A percentile compares a stretch with the other conserved stretches of the same genome.
Evolutionary conservation across 2,888 invertebrate genomes (phyloP).

Genomic region (Geotrupes spiniger): DNA sequence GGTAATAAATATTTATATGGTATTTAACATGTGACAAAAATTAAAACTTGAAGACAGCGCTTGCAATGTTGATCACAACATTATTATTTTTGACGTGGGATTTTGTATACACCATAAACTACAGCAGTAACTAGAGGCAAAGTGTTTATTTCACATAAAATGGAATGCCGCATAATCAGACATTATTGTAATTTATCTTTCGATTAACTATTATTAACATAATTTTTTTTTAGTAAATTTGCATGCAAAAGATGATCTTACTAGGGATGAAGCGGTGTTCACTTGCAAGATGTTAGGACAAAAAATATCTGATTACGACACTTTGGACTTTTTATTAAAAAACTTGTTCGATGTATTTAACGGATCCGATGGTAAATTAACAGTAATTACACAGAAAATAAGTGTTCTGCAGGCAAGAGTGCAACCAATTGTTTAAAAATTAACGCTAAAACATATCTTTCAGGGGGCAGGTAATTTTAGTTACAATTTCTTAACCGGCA

Average conservation of each 20-base stretch:
- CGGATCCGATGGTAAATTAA: constrained; percentile 88
- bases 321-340: constrained; percentile 66
- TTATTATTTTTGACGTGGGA: too few species aligned
- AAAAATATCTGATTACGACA: constrained; percentile 66
- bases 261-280: constrained; percentile 69
- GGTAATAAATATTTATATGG: too few species aligned
- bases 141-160: too few species aligned
- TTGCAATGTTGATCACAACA: constrained; percentile 9
- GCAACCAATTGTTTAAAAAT: background rate
- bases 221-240: constrained; percentile 62
- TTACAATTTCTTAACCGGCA: constrained; percentile 63
- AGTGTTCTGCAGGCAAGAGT: constrained; percentile 70
- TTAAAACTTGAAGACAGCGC: too few species aligned
- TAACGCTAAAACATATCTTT: constrained; percentile 24
- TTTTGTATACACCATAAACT: too few species aligned
- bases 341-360: constrained; percentile 77
- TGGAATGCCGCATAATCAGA: too few species aligned
- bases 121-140: too few species aligned
- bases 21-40: too few species aligned
- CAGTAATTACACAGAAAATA: constrained; percentile 83
- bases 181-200: constrained; percentile 13
- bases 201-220: background rate
- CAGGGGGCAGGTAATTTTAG: constrained; percentile 73
- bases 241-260: constrained; percentile 79
- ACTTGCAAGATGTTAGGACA: constrained; percentile 69